A percentile compares a stretch with the other conserved stretches of the same genome.
Evolutionary conservation across 2,888 invertebrate species (phyloP).

Genomic region (Pemphredon lugubris): DNA sequence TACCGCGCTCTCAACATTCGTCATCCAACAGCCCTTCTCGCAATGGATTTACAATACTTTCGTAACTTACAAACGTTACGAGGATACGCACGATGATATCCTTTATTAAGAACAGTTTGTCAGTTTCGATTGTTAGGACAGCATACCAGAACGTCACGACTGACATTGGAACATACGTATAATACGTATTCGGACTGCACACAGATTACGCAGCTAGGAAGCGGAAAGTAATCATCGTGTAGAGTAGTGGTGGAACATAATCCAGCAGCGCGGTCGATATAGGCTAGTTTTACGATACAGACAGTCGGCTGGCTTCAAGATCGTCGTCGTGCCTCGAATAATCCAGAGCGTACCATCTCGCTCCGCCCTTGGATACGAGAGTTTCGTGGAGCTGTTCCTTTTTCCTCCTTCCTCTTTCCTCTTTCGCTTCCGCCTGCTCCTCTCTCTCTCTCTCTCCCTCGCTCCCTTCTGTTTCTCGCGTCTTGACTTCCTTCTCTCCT

Average conservation of each 20-base stretch:
- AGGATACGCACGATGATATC: too few relatives aligned
- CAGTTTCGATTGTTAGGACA: too few relatives aligned
- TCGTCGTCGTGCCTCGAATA: conserved; percentile 76
- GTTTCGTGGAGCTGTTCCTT: conserved; percentile 45
- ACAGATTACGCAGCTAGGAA: conserved; percentile 23
- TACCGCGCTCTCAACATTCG: too few relatives aligned
- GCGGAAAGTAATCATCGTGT: conserved; percentile 56
- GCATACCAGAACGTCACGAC: too few relatives aligned
- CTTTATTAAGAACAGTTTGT: too few relatives aligned
- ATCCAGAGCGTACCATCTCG: conserved; percentile 66
- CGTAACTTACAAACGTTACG: too few relatives aligned
- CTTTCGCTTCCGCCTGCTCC: conserved; percentile 54
- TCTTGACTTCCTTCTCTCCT: conserved; percentile 17
- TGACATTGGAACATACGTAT: too few relatives aligned
- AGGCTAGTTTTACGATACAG: conserved; percentile 63
- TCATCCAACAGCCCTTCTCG: too few relatives aligned
- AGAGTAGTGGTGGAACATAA: conserved; percentile 57
- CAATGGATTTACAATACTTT: too few relatives aligned
- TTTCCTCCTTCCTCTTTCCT: conserved; percentile 46
- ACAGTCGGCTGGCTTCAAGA: conserved; percentile 65
- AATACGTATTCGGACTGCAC: not conserved
- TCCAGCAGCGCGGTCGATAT: conserved; percentile 67
- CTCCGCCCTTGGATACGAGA: conserved; percentile 56
- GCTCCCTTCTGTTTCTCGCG: conserved; percentile 17
- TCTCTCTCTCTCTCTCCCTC: conserved; percentile 37